phyloP scores from a whole-genome alignment of 2,113 vertebrate species.

The Albula glossodonta region DNA sequence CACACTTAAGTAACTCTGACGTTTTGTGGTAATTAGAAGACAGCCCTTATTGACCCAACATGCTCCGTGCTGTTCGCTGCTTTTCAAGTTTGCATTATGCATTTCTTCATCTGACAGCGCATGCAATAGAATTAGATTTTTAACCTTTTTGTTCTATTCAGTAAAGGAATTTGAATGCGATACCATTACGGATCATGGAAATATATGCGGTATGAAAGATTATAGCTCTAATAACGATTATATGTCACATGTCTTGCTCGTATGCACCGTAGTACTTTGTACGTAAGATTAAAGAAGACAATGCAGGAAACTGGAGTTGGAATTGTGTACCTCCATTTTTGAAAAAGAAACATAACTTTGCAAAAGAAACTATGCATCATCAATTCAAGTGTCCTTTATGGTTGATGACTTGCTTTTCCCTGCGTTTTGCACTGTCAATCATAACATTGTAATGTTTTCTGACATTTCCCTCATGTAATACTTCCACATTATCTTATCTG shows the following conservation, averaged over 20 bases:
- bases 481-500: conserved; percentile 63
- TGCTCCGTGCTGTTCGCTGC: conserved; percentile 51
- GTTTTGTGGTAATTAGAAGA: conserved; percentile 75
- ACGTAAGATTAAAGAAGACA: background rate
- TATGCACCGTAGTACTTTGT: background rate
- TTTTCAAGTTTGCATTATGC: conserved; percentile 21
- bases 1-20: conserved; percentile 77
- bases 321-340: background rate
- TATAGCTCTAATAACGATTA: background rate
- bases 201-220: too few relatives aligned
- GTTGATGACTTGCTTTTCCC: conserved; percentile 27
- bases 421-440: conserved; percentile 43
- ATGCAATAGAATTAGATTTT: background rate
- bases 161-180: background rate
- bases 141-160: background rate
- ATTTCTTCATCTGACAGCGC: background rate
- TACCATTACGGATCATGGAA: background rate
- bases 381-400: background rate
- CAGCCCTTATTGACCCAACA: conserved; percentile 68
- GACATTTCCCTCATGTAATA: conserved; percentile 63
- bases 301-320: background rate
- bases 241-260: background rate
- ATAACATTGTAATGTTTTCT: conserved; percentile 54
- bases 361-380: background rate
- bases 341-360: background rate